Percentiles rank a stretch among this genome's conserved stretches.
Evolutionary conservation across 2,888 invertebrate species (phyloP).

Genomic region (Kuschelorhynchus macadamiae): DNA sequence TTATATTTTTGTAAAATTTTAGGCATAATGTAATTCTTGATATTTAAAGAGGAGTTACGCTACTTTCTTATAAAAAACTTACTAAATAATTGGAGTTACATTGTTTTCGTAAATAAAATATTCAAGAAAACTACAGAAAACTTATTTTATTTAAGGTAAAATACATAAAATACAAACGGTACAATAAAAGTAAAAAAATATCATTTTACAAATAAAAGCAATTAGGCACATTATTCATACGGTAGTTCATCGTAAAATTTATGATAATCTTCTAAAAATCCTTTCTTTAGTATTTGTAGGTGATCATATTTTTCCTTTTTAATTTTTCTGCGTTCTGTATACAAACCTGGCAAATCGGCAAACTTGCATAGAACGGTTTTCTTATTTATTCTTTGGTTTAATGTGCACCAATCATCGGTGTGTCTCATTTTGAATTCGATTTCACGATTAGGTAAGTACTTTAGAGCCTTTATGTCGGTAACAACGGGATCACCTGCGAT

Average conservation of each 20-base stretch:
- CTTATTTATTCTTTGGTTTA: not conserved
- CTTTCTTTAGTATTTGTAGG: constrained; percentile 5
- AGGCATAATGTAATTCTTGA: not conserved
- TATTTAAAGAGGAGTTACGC: constrained; percentile 3
- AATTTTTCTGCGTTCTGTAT: constrained; percentile 3
- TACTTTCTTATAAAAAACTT: not conserved
- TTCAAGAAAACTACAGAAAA: not conserved
- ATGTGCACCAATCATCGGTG: not conserved
- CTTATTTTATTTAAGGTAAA: not conserved
- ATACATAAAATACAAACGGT: not conserved
- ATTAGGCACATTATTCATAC: not conserved
- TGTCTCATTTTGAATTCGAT: constrained; percentile 9
- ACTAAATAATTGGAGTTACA: constrained; percentile 1
- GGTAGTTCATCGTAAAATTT: constrained; percentile 12
- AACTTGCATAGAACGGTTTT: not conserved
- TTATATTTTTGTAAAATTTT: not conserved
- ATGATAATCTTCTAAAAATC: constrained; percentile 12
- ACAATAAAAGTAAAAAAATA: not conserved
- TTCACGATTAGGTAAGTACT: not conserved
- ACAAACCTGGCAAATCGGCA: constrained; percentile 9
- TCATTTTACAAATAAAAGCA: not conserved
- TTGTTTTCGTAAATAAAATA: not conserved
- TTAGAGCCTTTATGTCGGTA: constrained; percentile 7
- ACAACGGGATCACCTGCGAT: constrained; percentile 11
- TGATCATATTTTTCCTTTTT: constrained; percentile 21